phyloP scores from a whole-genome alignment of 2,797 vertebrate genomes.

The Aeoliscus strigatus region DNA sequence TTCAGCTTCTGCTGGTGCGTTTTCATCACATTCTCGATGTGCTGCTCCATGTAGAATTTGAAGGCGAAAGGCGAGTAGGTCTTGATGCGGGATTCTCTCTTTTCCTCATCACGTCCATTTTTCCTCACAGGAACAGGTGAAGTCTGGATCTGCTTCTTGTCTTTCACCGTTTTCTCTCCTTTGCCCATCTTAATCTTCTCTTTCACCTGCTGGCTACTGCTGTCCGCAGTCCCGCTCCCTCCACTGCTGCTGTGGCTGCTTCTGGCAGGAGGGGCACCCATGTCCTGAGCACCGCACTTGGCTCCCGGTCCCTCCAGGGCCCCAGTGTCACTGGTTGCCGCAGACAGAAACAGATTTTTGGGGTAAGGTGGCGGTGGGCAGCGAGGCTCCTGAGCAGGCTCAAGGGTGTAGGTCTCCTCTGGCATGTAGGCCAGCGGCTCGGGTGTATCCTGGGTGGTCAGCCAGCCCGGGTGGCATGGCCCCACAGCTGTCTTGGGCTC shows the following conservation, averaged over 20 bases:
- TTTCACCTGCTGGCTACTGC: slow-evolving; percentile 67
- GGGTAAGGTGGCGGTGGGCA: slow-evolving; percentile 94
- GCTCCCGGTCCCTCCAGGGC: slow-evolving; percentile 75
- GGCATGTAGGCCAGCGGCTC: slow-evolving; percentile 80
- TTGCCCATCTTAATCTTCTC: slow-evolving; percentile 82
- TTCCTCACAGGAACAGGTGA: slow-evolving; percentile 93
- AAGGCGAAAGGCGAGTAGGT: slow-evolving; percentile 97
- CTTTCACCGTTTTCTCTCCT: slow-evolving; percentile 82
- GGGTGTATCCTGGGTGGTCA: slow-evolving; percentile 69
- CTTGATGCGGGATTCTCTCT: slow-evolving; percentile 94
- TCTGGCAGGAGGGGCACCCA: slow-evolving; percentile 45
- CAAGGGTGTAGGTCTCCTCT: slow-evolving; percentile 76
- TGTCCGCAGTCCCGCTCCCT: slow-evolving; percentile 67
- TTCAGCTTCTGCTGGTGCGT: slow-evolving; percentile 96
- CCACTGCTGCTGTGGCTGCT: slow-evolving; percentile 45
- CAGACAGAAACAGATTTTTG: slow-evolving; percentile 81
- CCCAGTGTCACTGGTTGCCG: slow-evolving; percentile 68
- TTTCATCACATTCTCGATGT: slow-evolving; percentile 97
- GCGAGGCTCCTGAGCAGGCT: slow-evolving; percentile 80
- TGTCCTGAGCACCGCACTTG: slow-evolving; percentile 70
- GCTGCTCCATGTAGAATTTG: slow-evolving; percentile 99
- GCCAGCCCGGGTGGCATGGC: slow-evolving; percentile 91
- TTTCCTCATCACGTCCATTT: slow-evolving; percentile 89
- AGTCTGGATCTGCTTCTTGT: slow-evolving; percentile 98
- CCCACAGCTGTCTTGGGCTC: slow-evolving; percentile 97